Base-by-base conservation (phyloP, 1,140 invertebrate genomes). In the Oedothorax gibbosus region DNA sequence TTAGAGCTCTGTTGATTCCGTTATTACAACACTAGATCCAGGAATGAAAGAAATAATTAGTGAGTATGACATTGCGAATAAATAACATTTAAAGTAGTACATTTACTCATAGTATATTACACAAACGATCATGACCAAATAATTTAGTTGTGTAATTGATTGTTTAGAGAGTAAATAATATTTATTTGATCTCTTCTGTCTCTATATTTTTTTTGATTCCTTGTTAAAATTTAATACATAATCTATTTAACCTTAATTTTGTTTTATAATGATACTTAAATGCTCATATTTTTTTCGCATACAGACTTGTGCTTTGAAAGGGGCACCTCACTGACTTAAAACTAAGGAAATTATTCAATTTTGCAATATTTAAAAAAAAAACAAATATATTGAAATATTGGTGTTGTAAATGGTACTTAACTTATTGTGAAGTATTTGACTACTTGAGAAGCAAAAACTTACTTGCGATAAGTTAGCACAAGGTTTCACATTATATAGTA, bases 11-110 rank as follows among this genome's bases (percentile, higher is more conserved):
- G 93, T 96, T 0, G 95, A 96, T 88, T 93, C 94, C 0, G 94
- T 97, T 91, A 96, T 97, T 56, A 96, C 95, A 18, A 96, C 95
- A 18, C 90, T 97, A 11, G 96, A 97, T 90, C 96, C 96, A 20
- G 95, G 96, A 89, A 96, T 97, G 96, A 95, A 94, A 89, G 94
- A 96, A 90, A 94, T 95, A 89, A 93, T 96, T 86, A 93, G 95
- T 96, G 92, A 93, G 93, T 81, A 60, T 65, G 72, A 60, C 35
- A 2, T 62, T 62, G 57, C 57, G 3, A 62, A 15, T 62, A 62
- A 62, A 62, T 35, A 35, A 62, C 57, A 15, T 62, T 62, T 62
- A 3, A 62, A 3, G 12, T 62, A 62, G 18, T 15, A 5, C 35
- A 35, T 35, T 35, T 35, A 62, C 12, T 62, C 3, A 62, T 62